Evolutionary conservation across 2,113 vertebrate genomes (phyloP).

Genomic region (Mystacornis crossleyi): DNA sequence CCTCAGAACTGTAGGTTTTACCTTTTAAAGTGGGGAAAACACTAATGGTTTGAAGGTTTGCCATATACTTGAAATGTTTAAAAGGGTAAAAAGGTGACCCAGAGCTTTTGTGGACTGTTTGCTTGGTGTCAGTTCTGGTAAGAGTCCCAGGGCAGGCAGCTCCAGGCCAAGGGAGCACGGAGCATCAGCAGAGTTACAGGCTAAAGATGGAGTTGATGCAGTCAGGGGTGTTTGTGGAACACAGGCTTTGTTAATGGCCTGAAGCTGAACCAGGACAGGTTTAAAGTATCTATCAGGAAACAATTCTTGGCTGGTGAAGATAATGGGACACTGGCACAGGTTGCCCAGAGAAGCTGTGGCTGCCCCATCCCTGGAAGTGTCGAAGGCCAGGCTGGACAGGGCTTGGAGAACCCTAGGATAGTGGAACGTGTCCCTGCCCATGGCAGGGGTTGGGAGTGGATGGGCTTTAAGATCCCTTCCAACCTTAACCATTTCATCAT

Average conservation of each 20-base stretch:
- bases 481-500: not conserved
- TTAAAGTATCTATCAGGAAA: not conserved
- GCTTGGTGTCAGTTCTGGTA: not conserved
- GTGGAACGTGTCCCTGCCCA: not conserved
- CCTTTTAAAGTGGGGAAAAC: not conserved
- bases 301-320: not conserved
- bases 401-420: rapidly evolving
- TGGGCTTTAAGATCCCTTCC: not conserved
- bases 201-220: not conserved
- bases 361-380: not conserved
- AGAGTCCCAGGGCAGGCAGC: not conserved
- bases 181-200: not conserved
- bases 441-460: not conserved
- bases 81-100: not conserved
- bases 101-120: not conserved
- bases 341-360: not conserved
- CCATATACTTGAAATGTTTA: not conserved
- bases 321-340: not conserved
- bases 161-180: not conserved
- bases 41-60: not conserved
- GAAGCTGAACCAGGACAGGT: not conserved
- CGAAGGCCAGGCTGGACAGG: rapidly evolving
- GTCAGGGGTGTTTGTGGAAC: not conserved
- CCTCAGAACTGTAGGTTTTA: not conserved
- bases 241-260: not conserved